Percentiles rank a stretch among this genome's conserved stretches.
phyloP scores from a whole-genome alignment of 2,113 vertebrate genomes.

The Caloenas nicobarica region DNA sequence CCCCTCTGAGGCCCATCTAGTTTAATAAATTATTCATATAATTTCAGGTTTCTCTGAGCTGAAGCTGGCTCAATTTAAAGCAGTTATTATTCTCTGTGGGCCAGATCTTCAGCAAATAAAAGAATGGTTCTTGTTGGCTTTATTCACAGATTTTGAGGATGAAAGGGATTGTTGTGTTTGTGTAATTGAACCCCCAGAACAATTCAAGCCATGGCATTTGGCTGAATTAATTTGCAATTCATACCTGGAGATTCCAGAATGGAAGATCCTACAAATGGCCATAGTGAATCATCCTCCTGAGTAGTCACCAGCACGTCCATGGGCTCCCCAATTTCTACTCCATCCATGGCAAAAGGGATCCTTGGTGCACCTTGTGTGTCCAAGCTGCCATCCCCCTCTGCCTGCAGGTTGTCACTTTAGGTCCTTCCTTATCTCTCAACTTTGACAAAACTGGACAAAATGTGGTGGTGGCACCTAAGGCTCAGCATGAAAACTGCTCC shows the following conservation, averaged over 20 bases:
- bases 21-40: not conserved
- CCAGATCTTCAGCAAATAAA: not conserved
- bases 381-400: not conserved
- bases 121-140: not conserved
- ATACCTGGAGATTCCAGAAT: not conserved
- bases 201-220: not conserved
- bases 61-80: not conserved
- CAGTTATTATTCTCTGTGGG: not conserved
- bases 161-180: not conserved
- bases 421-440: not conserved
- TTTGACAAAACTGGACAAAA: not conserved
- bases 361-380: not conserved
- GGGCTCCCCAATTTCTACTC: not conserved
- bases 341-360: not conserved
- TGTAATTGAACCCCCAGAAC: not conserved
- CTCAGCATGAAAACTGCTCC: not conserved
- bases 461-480: not conserved
- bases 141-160: not conserved
- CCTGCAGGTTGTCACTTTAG: not conserved
- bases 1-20: not conserved
- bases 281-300: not conserved
- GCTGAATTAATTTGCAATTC: not conserved
- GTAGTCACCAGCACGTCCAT: not conserved
- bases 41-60: not conserved
- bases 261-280: not conserved